phyloP scores from a whole-genome alignment of 2,797 vertebrate genomes.

The Fistularia tabacaria region DNA sequence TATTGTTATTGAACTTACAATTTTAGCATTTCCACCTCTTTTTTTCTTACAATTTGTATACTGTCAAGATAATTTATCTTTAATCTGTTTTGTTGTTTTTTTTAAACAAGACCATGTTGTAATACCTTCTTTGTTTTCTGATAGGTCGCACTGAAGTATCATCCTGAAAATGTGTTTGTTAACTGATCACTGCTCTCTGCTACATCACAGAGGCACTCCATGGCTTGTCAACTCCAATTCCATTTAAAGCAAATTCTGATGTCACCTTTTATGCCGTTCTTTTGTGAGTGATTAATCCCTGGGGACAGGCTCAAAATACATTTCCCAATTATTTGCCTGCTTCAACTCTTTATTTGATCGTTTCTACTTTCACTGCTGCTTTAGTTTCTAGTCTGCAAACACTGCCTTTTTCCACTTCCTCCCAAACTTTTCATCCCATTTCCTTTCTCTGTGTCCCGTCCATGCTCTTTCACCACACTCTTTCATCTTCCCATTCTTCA shows the following conservation, averaged over 20 bases:
- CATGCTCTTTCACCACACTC: slow-evolving; percentile 13
- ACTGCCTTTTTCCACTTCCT: not conserved
- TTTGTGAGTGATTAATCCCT: slow-evolving; percentile 13
- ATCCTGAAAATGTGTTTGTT: too few species aligned
- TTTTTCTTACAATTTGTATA: too few species aligned
- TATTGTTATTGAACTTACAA: too few species aligned
- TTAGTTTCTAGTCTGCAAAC: slow-evolving; percentile 16
- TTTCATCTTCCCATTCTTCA: slow-evolving; percentile 24
- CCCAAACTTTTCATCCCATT: slow-evolving; percentile 24
- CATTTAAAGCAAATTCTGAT: not conserved
- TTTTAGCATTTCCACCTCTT: too few species aligned
- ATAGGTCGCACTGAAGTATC: too few species aligned
- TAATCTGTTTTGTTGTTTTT: too few species aligned
- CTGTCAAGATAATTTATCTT: too few species aligned
- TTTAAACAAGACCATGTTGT: too few species aligned
- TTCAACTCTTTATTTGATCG: slow-evolving; percentile 1
- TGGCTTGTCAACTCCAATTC: too few species aligned
- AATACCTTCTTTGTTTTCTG: too few species aligned
- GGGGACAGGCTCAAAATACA: slow-evolving; percentile 12
- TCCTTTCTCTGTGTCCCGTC: slow-evolving; percentile 7
- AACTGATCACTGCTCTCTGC: too few species aligned
- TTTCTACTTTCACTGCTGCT: not conserved
- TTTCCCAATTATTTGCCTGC: slow-evolving; percentile 25
- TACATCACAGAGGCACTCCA: too few species aligned
- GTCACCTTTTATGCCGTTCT: not conserved